These are phyloP conservation scores for Paratilapia polleni DNA, from an alignment of 2,113 vertebrate species.

Conservation along the genomic window DNA sequence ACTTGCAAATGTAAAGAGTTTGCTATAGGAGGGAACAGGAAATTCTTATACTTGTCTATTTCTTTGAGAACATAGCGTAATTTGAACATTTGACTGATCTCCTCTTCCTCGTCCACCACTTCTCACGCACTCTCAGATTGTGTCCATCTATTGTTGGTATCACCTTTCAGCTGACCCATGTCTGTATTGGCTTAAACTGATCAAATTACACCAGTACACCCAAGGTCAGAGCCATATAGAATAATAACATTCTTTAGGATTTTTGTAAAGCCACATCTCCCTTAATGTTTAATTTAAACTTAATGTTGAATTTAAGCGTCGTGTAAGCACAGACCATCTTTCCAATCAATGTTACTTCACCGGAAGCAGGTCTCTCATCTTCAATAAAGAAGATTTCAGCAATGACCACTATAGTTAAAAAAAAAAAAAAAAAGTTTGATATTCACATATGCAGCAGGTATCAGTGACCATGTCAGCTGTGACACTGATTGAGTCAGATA, in stretches of 20 bases:
- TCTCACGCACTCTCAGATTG: background rate
- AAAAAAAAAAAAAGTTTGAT: background rate
- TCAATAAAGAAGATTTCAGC: background rate
- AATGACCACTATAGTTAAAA: background rate
- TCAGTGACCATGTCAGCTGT: fast-evolving
- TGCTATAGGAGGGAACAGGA: no score
- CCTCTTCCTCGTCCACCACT: background rate
- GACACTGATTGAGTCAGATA: background rate
- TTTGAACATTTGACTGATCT: no score
- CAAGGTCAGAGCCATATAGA: background rate
- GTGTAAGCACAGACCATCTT: no score
- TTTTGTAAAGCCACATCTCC: background rate
- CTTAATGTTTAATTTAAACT: no score
- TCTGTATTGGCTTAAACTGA: background rate
- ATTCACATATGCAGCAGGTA: no score
- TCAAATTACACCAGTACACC: background rate
- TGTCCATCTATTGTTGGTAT: background rate
- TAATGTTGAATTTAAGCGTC: no score
- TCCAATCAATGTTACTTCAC: background rate
- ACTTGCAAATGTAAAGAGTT: no score
- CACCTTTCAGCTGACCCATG: background rate
- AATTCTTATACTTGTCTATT: no score
- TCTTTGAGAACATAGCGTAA: no score
- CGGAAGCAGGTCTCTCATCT: background rate
- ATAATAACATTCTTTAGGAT: background rate